Percentiles rank a stretch among this genome's conserved stretches.
Conservation (phyloP, 1,140 invertebrate genomes). For the Chironomus tepperi region DNA sequence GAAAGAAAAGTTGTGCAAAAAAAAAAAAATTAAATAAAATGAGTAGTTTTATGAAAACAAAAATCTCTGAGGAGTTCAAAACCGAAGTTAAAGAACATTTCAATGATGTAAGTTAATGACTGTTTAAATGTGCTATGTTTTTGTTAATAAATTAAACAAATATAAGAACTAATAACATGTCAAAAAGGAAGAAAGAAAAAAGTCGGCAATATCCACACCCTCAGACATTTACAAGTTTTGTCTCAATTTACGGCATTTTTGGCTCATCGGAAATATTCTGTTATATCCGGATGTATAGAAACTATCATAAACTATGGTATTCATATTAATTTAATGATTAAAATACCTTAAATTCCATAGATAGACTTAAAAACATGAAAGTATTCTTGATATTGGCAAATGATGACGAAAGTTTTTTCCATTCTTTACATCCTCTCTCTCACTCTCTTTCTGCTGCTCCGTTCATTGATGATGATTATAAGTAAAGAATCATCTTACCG, state of each 20-base stretch:
- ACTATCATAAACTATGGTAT: too few species aligned
- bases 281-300: too few species aligned
- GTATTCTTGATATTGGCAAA: background rate
- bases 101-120: background rate
- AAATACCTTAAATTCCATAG: background rate
- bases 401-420: background rate
- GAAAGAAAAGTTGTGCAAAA: too few species aligned
- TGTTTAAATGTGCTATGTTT: background rate
- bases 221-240: too few species aligned
- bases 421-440: too few species aligned
- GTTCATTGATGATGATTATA: background rate
- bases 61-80: constrained; percentile 11
- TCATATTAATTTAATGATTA: background rate
- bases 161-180: too few species aligned
- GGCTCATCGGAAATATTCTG: too few species aligned
- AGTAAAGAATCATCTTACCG: background rate
- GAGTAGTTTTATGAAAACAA: background rate
- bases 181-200: too few species aligned
- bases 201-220: too few species aligned
- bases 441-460: background rate
- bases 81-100: constrained; percentile 16
- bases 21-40: background rate
- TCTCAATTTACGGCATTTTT: too few species aligned
- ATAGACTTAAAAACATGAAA: background rate
- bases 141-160: background rate